phyloP scores from a whole-genome alignment of 92 coral and sea anemone species.

The Porites rus region DNA sequence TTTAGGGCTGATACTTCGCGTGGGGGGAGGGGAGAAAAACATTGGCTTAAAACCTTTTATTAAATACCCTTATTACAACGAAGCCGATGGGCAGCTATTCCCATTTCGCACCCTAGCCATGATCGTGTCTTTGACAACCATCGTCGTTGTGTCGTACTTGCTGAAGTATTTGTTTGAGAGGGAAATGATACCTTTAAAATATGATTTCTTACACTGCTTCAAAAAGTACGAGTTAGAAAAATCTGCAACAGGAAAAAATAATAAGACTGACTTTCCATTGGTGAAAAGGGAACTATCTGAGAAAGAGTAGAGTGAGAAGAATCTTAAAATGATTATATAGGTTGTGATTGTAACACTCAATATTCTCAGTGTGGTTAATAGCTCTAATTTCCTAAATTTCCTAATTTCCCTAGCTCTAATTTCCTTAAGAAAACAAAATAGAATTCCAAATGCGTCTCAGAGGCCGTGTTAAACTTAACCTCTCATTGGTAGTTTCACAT shows the following conservation, averaged over 20 bases:
- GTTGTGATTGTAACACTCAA: too few species aligned
- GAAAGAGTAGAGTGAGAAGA: neutral
- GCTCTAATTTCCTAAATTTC: too few species aligned
- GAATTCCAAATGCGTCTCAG: too few species aligned
- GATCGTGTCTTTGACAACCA: slow-evolving; percentile 60
- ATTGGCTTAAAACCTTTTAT: slow-evolving; percentile 76
- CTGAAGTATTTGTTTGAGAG: slow-evolving; percentile 58
- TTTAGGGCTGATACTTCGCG: slow-evolving; percentile 77
- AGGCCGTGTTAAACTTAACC: too few species aligned
- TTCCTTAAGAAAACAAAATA: too few species aligned
- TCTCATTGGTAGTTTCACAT: too few species aligned
- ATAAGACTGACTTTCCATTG: neutral
- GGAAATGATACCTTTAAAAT: slow-evolving; percentile 53
- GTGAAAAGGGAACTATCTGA: neutral
- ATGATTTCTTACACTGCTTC: slow-evolving; percentile 81
- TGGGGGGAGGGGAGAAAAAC: slow-evolving; percentile 86
- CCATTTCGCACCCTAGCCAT: slow-evolving; percentile 80
- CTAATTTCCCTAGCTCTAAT: too few species aligned
- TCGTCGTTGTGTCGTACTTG: slow-evolving; percentile 65
- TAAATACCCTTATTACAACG: slow-evolving; percentile 81
- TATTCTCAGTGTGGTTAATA: too few species aligned
- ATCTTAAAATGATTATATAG: neutral
- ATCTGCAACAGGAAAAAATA: neutral
- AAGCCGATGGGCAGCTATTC: slow-evolving; percentile 59
- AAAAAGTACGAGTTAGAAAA: slow-evolving; percentile 46